Evolutionary conservation across 2,113 vertebrate genomes (phyloP), one percentile per base, ranked within the genome.

Genomic region (Cariama cristata): DNA sequence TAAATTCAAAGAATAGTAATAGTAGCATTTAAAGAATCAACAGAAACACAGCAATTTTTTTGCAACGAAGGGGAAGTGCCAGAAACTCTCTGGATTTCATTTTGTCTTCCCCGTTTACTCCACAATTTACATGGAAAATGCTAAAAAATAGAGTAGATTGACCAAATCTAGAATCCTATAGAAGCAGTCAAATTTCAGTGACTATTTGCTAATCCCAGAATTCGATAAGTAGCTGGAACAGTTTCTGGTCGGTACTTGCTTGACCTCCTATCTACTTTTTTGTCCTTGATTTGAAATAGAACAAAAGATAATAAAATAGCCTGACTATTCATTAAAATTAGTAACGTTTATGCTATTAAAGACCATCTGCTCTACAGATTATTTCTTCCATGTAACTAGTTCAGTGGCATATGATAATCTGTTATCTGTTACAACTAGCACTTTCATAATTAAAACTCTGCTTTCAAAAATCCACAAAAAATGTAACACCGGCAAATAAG

Each of bases 11-110:
- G 6, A 58, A 32, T 8, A 66, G 12, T n/a, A 72, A 45, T 8
- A 56, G 5, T 18, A 67, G 1, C 26, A 52, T 79, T 86, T 55
- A 76, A 93, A 64, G 6, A 83, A 53, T 4, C 2, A 72, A 42
- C 0, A 30, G 67, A 71, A 11, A 1, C 3, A 35, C 12, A 63
- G 4, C 0, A 38, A 30, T 22, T 83, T 80, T 47, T 35, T 35
- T 67, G 4, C 5, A 66, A 12, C 24, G 53, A 53, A 40, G 40
- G 7, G 14, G 4, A 64, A 58, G 3, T 32, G 3, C 3, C 11
- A 89, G 30, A 68, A 76, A 69, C 11, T 40, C 13, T 52, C 23
- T 64, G 26, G 26, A 53, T 88, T 96, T 83, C 2, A 35, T 79
- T 52, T 59, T 88, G 19, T 0, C 9, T 47, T 72, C 88, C 12